A percentile compares a stretch with the other conserved stretches of the same genome.
Conservation (phyloP, 2,888 invertebrate species). For the Eucera pruinosa region DNA sequence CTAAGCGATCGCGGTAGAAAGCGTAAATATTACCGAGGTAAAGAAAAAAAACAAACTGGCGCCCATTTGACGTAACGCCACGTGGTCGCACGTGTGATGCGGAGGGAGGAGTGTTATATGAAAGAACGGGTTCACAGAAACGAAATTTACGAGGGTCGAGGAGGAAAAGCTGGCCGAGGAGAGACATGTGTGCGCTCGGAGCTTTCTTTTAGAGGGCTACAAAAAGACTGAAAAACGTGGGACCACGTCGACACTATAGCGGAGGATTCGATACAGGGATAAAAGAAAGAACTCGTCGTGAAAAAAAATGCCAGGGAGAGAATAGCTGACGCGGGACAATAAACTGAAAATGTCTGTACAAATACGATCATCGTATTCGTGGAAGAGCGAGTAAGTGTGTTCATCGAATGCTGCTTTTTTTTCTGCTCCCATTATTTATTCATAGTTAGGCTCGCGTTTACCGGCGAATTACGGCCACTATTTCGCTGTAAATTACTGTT, state of each 20-base stretch:
- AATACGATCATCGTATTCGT: constrained; percentile 20
- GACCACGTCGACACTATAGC: constrained; percentile 18
- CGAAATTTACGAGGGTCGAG: constrained; percentile 42
- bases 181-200: constrained; percentile 40
- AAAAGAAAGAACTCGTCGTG: constrained; percentile 20
- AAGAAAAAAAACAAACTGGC: constrained; percentile 50
- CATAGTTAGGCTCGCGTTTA: constrained; percentile 6
- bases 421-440: constrained; percentile 4
- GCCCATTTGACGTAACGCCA: constrained; percentile 46
- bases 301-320: neutral
- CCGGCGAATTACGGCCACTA: constrained; percentile 9
- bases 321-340: constrained; percentile 31
- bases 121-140: constrained; percentile 47
- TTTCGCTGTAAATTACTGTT: neutral
- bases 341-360: constrained; percentile 11
- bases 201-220: constrained; percentile 22
- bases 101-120: constrained; percentile 6
- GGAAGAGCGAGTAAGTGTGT: constrained; percentile 22
- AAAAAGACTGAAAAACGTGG: constrained; percentile 54
- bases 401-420: constrained; percentile 20
- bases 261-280: constrained; percentile 6
- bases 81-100: constrained; percentile 49
- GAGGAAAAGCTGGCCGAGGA: constrained; percentile 20
- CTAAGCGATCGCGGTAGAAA: neutral
- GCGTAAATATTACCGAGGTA: neutral